Percentiles rank a stretch among this genome's conserved stretches.
Evolutionary conservation across 1,140 invertebrate genomes (phyloP).

Genomic region (Penaeus vannamei): DNA sequence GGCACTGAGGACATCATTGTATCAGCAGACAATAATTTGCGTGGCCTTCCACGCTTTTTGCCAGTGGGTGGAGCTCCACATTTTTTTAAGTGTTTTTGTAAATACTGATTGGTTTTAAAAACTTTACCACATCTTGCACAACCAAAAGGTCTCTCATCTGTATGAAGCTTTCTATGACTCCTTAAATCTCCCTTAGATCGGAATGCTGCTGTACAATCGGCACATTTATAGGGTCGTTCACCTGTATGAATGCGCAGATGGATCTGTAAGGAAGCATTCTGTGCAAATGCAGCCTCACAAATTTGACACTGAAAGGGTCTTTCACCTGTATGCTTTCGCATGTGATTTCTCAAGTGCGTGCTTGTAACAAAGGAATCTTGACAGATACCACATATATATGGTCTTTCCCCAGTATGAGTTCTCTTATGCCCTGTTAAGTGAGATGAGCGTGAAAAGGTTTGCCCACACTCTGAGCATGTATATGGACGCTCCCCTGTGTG

Average conservation of each 20-base stretch:
- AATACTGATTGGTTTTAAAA: slow-evolving; percentile 68
- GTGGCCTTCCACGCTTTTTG: slow-evolving; percentile 62
- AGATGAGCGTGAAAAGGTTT: slow-evolving; percentile 65
- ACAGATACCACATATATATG: slow-evolving; percentile 72
- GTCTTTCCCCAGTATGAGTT: slow-evolving; percentile 71
- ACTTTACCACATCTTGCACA: slow-evolving; percentile 61
- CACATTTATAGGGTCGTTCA: slow-evolving; percentile 64
- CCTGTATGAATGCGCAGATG: slow-evolving; percentile 67
- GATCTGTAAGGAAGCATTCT: slow-evolving; percentile 65
- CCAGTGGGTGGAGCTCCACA: slow-evolving; percentile 65
- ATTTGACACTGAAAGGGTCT: slow-evolving; percentile 70
- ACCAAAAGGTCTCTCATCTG: slow-evolving; percentile 61
- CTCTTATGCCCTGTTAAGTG: slow-evolving; percentile 69
- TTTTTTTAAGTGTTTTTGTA: slow-evolving; percentile 67
- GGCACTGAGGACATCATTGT: slow-evolving; percentile 49
- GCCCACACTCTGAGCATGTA: slow-evolving; percentile 63
- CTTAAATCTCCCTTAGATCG: slow-evolving; percentile 65
- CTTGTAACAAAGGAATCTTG: slow-evolving; percentile 71
- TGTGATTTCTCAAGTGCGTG: slow-evolving; percentile 73
- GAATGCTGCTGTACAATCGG: slow-evolving; percentile 62
- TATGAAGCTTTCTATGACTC: slow-evolving; percentile 66
- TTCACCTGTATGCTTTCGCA: slow-evolving; percentile 73
- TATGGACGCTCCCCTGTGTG: slow-evolving; percentile 72
- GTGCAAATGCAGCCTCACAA: slow-evolving; percentile 62
- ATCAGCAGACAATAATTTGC: slow-evolving; percentile 51